phyloP scores from a whole-genome alignment of 2,888 invertebrate genomes.

The Drosophila rellima region DNA sequence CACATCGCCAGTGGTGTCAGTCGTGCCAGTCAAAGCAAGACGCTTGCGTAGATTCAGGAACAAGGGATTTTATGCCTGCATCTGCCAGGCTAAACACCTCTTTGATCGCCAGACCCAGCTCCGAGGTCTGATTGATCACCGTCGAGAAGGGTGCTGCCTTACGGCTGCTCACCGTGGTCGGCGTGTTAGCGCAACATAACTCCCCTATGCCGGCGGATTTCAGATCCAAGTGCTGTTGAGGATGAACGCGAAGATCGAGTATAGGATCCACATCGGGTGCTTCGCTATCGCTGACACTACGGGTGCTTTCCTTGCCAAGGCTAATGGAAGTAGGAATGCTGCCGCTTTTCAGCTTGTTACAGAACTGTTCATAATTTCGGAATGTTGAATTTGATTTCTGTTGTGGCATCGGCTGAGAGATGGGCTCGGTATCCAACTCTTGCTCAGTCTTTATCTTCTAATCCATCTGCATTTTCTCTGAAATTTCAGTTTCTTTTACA shows the following conservation, averaged over 20 bases:
- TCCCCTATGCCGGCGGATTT: no score
- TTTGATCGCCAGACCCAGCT: conserved; percentile 66
- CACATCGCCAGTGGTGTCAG: no score
- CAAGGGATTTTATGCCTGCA: no score
- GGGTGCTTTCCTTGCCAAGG: not conserved
- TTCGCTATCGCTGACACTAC: conserved; percentile 1
- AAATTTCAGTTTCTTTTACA: no score
- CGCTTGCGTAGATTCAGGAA: no score
- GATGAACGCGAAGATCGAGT: no score
- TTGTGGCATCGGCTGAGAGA: not conserved
- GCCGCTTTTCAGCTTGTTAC: conserved; percentile 13
- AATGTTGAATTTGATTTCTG: conserved; percentile 24
- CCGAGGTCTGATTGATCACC: conserved; percentile 33
- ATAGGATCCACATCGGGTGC: conserved; percentile 4
- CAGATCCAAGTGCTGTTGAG: conserved; percentile 40
- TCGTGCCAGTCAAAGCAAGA: no score
- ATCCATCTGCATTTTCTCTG: not conserved
- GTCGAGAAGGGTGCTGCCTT: not conserved
- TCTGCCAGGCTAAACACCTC: conserved; percentile 55
- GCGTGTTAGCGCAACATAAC: conserved; percentile 28
- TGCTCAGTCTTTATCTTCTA: not conserved
- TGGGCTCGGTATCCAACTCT: not conserved
- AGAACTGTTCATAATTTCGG: conserved; percentile 28
- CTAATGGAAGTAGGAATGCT: not conserved
- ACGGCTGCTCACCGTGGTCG: not conserved